Percentiles rank a stretch among this genome's conserved stretches.
These are phyloP conservation scores for Rhabdornis inornatus DNA, from an alignment of 2,113 vertebrate species.

Conservation along the genomic window DNA sequence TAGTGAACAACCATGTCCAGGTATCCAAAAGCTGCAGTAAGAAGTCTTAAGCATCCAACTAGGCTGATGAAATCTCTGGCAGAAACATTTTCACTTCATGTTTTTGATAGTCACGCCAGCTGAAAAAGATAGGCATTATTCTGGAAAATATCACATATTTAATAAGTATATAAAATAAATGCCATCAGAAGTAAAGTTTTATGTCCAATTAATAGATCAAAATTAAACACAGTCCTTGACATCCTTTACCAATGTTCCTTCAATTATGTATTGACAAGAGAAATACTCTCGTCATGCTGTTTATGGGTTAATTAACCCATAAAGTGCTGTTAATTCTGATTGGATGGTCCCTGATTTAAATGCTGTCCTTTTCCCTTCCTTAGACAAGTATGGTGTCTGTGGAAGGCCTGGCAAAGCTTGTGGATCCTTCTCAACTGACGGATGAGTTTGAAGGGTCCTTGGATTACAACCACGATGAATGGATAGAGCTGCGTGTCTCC, in stretches of 20 bases:
- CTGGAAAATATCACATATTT: neutral
- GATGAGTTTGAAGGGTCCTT: slow-evolving; percentile 96
- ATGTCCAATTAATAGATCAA: neutral
- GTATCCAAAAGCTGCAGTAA: neutral
- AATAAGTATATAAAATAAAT: neutral
- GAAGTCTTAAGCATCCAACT: neutral
- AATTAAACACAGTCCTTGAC: neutral
- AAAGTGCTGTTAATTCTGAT: neutral
- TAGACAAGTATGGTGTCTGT: slow-evolving; percentile 98
- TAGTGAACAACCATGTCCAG: neutral
- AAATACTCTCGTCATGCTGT: neutral
- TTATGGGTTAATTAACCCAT: no score
- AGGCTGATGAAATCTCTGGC: neutral
- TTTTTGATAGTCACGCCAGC: neutral
- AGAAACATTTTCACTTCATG: neutral
- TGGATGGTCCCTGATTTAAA: neutral
- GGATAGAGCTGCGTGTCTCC: slow-evolving; percentile 92
- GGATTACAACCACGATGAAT: slow-evolving; percentile 97
- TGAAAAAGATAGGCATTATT: neutral
- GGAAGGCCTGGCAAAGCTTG: slow-evolving; percentile 93
- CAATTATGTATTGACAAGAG: neutral
- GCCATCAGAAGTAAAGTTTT: neutral
- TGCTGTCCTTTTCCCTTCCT: neutral
- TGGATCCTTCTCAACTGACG: slow-evolving; percentile 96
- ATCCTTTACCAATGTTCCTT: neutral